Evolutionary conservation across 1,140 invertebrate species (phyloP).

Genomic region (Drosophila prosaltans): DNA sequence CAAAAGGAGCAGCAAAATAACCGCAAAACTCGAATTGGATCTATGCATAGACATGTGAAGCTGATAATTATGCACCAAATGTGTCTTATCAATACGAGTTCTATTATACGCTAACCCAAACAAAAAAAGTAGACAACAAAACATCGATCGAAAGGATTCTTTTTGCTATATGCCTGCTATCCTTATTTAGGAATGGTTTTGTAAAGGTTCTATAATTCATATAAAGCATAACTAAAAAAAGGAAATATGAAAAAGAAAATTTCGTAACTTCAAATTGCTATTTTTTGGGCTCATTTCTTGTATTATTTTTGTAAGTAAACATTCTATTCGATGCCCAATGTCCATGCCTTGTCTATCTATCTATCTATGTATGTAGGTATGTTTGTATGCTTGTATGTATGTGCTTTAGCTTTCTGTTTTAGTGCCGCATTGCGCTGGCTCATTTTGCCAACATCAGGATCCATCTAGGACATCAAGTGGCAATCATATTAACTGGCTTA

Average conservation of each 20-base stretch:
- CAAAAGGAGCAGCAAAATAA: conserved; percentile 22
- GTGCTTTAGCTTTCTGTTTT: conserved; percentile 46
- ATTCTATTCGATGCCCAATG: too few species aligned
- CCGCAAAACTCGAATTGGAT: conserved; percentile 26
- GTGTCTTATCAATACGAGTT: conserved; percentile 17
- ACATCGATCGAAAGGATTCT: too few species aligned
- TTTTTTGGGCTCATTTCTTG: too few species aligned
- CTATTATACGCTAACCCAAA: conserved; percentile 30
- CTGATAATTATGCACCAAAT: conserved; percentile 15
- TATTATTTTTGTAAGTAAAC: too few species aligned
- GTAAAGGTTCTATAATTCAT: too few species aligned
- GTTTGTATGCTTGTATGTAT: conserved; percentile 17
- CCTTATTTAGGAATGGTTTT: too few species aligned
- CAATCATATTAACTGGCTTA: conserved; percentile 78
- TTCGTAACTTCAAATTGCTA: too few species aligned
- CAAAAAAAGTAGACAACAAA: too few species aligned
- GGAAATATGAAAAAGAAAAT: too few species aligned
- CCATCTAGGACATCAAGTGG: conserved; percentile 74
- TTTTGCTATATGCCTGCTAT: too few species aligned
- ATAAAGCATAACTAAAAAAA: too few species aligned
- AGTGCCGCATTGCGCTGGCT: conserved; percentile 60
- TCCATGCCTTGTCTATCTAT: background rate
- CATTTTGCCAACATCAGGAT: conserved; percentile 52
- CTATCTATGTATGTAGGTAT: background rate
- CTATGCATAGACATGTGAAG: conserved; percentile 8